Evolutionary conservation across 1,140 invertebrate genomes (phyloP), one percentile per base, ranked within the genome.

Genomic region (Ooceraea biroi): DNA sequence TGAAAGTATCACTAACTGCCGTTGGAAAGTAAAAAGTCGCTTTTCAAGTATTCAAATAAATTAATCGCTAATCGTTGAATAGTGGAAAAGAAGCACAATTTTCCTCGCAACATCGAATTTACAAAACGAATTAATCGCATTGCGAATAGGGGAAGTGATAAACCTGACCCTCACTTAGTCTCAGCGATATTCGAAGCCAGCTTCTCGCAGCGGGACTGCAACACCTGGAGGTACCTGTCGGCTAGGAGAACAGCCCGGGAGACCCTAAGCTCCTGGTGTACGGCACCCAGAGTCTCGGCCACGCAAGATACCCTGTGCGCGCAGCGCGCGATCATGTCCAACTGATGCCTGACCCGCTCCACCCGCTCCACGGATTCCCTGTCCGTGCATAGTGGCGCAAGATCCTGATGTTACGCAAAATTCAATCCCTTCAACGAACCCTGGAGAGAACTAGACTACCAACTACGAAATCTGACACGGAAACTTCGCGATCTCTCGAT

Each of bases 301-400:
- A 90, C 87, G 46, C 92, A 94, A 14, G 93, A 94, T 5, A 94
- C 90, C 30, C 85, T 90, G 65, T 92, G 92, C 1, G 91, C 89
- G 63, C 94, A 94, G 11, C 91, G 91, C 4, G 89, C 85, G 22
- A 94, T 92, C 91, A 93, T 94, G 58, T 93, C 87, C 22, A 94
- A 85, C 78, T 93, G 93, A 73, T 90, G 90, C 36, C 90, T 91
- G n/a, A 91, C 91, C 22, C 86, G 90, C 36, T 94, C 93, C 36
- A 94, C 91, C 55, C 91, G 91, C 58, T 94, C 93, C 63, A 94
- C 88, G 1, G 94, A 94, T 44, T 94, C 94, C 68, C 92, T 92
- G 61, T 94, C 93, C 66, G 89, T 91, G 84, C 94, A 94, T 68
- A 94, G 85, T 19, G 91, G 92, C 41, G 91, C 93, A 48, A 94